phyloP scores from a whole-genome alignment of 2,797 vertebrate species.

The Arvicola amphibius region DNA sequence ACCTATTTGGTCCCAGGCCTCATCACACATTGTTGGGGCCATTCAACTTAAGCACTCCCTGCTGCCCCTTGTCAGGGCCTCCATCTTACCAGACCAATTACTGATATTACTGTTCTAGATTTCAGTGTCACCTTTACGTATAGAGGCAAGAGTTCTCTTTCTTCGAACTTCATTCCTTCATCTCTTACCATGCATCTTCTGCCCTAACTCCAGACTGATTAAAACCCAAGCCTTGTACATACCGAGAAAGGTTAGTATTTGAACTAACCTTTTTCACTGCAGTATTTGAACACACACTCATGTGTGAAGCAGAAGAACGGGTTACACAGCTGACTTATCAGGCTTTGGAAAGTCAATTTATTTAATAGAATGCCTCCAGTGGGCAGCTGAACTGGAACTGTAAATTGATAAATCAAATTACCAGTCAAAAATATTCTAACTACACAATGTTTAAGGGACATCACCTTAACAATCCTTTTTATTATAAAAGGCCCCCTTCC shows the following conservation, averaged over 20 bases:
- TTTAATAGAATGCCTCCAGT: not conserved
- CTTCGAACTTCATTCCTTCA: not conserved
- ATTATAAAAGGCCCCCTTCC: not conserved
- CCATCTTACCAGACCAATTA: not conserved
- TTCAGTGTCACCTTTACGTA: not conserved
- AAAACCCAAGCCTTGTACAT: not conserved
- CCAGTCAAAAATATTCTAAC: not conserved
- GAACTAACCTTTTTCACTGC: too few species aligned
- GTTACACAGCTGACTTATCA: not conserved
- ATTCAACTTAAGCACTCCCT: not conserved
- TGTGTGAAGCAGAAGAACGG: not conserved
- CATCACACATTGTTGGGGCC: not conserved
- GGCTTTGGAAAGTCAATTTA: not conserved
- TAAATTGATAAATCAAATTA: conserved; percentile 7
- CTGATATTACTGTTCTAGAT: not conserved
- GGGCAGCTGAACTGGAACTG: not conserved
- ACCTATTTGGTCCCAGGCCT: not conserved
- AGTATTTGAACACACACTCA: not conserved
- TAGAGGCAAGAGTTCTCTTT: not conserved
- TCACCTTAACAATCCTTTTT: not conserved
- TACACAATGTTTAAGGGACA: not conserved
- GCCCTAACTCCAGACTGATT: not conserved
- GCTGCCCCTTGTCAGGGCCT: not conserved
- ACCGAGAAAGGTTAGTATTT: not conserved
- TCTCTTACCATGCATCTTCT: not conserved